A percentile compares a stretch with the other conserved stretches of the same genome.
Evolutionary conservation across 1,140 invertebrate genomes (phyloP).

Genomic region (Drosophila busckii): DNA sequence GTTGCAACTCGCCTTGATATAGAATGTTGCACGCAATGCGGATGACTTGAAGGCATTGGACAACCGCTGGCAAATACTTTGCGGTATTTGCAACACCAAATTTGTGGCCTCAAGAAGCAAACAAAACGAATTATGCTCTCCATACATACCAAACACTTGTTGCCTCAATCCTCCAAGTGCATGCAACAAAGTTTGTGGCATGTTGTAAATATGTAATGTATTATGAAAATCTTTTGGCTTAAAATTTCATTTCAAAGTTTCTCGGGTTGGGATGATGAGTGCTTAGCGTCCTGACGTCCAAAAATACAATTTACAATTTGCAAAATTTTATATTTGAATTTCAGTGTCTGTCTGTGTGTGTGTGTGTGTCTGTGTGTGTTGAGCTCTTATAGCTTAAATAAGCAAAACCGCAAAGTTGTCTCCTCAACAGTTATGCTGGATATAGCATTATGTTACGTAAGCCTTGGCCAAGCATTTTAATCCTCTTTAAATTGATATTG

Average conservation of each 20-base stretch:
- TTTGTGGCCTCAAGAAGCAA: constrained; percentile 46
- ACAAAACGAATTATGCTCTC: constrained; percentile 68
- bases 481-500: constrained; percentile 76
- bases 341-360: too few species aligned
- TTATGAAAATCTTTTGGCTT: constrained; percentile 71
- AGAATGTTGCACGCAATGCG: too few species aligned
- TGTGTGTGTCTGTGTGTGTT: constrained; percentile 20
- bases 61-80: constrained; percentile 37
- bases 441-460: constrained; percentile 16
- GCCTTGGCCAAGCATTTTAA: constrained; percentile 53
- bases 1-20: too few species aligned
- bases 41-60: neutral
- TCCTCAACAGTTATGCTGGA: neutral
- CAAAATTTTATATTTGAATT: too few species aligned
- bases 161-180: constrained; percentile 42
- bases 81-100: constrained; percentile 42
- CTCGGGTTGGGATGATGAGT: neutral
- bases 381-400: constrained; percentile 31
- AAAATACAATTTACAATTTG: constrained; percentile 30
- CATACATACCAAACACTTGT: constrained; percentile 17
- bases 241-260: constrained; percentile 70
- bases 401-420: constrained; percentile 3
- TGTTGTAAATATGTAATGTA: constrained; percentile 42
- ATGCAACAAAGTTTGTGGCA: too few species aligned
- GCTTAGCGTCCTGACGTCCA: constrained; percentile 2